Conservation (phyloP, 2,113 vertebrate genomes). For the Lethenteron reissneri region DNA sequence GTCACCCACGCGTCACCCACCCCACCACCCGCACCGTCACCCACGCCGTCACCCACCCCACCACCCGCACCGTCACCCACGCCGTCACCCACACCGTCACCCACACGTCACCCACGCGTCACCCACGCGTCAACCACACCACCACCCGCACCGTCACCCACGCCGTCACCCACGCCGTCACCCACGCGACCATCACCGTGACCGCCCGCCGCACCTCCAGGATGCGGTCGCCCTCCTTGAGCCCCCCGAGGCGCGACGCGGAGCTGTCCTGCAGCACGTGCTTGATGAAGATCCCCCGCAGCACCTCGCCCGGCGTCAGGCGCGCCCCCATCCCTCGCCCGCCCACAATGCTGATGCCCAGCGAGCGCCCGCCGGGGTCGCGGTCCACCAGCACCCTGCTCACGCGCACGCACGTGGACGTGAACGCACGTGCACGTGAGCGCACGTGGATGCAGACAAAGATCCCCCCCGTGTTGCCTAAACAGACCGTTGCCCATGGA, state of each 20-base stretch:
- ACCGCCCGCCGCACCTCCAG: constrained; percentile 41
- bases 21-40: background rate
- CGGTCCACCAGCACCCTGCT: constrained; percentile 17
- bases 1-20: background rate
- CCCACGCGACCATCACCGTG: background rate
- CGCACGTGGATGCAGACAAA: no score
- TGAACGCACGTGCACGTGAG: no score
- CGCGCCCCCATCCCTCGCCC: constrained; percentile 93
- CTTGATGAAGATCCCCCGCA: constrained; percentile 96
- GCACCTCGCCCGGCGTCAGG: constrained; percentile 74
- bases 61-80: background rate
- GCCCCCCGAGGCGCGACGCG: constrained; percentile 63
- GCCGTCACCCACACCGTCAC: background rate
- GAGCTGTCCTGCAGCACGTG: constrained; percentile 88
- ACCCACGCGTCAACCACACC: background rate
- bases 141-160: background rate
- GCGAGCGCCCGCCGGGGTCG: constrained; percentile 50
- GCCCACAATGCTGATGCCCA: constrained; percentile 93
- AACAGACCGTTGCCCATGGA: no score
- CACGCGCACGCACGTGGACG: background rate
- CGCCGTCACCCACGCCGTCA: background rate
- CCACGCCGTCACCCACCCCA: background rate
- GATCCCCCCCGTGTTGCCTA: no score
- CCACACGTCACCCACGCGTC: background rate
- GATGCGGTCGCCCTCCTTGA: constrained; percentile 81